Conservation (phyloP, 1,140 invertebrate genomes). For the Ridgeia piscesae region DNA sequence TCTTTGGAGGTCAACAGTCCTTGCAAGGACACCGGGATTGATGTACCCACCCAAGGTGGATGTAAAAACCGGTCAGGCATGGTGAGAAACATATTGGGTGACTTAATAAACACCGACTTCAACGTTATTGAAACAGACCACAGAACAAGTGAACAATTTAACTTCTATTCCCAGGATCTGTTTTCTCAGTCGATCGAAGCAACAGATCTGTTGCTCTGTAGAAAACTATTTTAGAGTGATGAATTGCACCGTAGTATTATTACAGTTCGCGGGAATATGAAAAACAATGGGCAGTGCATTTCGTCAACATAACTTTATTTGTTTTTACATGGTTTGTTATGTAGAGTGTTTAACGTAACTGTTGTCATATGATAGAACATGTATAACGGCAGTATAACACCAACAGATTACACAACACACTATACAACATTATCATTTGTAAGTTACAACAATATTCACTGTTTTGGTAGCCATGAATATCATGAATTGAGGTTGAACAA, state of each 20-base stretch:
- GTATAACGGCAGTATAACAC: background rate
- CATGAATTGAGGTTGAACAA: background rate
- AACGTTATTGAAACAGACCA: background rate
- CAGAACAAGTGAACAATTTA: background rate
- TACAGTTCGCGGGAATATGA: background rate
- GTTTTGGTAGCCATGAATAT: background rate
- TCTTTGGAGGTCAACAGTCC: background rate
- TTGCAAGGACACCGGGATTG: background rate
- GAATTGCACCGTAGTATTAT: background rate
- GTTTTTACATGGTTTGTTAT: background rate
- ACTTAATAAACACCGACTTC: background rate
- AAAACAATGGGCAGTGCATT: background rate
- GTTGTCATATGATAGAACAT: background rate
- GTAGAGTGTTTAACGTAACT: background rate
- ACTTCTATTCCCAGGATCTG: background rate
- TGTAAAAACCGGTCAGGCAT: background rate
- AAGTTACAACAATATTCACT: background rate
- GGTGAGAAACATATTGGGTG: background rate
- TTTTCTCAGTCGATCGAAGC: conserved; percentile 4
- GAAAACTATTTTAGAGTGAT: background rate
- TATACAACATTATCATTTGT: background rate
- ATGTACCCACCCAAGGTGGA: background rate
- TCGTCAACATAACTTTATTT: background rate
- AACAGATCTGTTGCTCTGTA: background rate
- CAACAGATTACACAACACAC: background rate